Evolutionary conservation across 1,140 invertebrate genomes (phyloP).

Genomic region (Meloidogyne chitwoodi): DNA sequence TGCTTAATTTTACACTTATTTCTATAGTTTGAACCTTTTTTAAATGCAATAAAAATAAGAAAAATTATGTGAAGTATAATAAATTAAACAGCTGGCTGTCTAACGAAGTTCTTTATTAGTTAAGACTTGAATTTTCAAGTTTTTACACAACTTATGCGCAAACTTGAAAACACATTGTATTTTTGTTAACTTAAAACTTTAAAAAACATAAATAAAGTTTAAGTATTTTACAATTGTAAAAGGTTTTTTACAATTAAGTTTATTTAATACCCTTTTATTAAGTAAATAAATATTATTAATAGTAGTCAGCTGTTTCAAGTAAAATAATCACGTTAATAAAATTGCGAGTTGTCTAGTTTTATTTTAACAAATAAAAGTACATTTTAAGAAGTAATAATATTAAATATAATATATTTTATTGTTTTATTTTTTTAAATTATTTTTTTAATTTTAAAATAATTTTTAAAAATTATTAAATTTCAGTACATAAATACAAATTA

Average conservation of each 20-base stretch:
- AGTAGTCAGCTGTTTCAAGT: background rate
- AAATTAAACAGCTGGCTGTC: background rate
- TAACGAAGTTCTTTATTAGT: background rate
- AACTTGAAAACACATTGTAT: background rate
- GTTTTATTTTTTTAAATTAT: background rate
- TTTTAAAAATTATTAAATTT: background rate
- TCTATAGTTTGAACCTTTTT: background rate
- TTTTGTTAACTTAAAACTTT: background rate
- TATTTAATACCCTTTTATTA: background rate
- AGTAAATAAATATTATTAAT: background rate
- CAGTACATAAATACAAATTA: background rate
- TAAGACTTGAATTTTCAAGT: no score
- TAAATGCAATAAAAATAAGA: background rate
- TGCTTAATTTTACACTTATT: background rate
- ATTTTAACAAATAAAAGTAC: background rate
- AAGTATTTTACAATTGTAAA: background rate
- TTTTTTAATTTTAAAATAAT: background rate
- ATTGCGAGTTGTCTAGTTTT: background rate
- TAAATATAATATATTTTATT: background rate
- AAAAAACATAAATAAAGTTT: background rate
- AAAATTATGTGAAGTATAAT: background rate
- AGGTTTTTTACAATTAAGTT: background rate
- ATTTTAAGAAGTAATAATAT: background rate
- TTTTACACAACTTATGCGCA: no score
- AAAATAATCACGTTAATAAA: background rate